phyloP scores from a whole-genome alignment of 2,113 vertebrate genomes.

The Epinephelus cyanopodus region DNA sequence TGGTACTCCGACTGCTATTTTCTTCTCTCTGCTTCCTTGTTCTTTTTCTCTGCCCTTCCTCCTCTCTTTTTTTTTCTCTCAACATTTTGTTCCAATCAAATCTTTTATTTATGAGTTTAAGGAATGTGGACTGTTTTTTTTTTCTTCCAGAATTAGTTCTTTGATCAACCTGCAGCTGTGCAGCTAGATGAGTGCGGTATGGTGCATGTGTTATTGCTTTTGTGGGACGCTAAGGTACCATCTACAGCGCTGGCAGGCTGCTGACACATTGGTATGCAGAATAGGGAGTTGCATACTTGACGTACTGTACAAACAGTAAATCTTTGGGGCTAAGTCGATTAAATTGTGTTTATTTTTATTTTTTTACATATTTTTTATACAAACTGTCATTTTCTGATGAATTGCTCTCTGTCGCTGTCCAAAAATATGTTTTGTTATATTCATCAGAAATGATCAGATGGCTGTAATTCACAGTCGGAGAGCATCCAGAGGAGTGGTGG shows the following conservation, averaged over 20 bases:
- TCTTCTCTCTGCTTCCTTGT: slow-evolving; percentile 31
- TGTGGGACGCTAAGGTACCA: neutral
- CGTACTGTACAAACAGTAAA: slow-evolving; percentile 1
- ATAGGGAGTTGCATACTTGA: neutral
- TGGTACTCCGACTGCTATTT: slow-evolving; percentile 41
- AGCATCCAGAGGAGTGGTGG: slow-evolving; percentile 32
- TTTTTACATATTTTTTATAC: neutral
- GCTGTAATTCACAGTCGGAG: slow-evolving; percentile 54
- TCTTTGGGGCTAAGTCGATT: neutral
- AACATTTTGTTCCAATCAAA: slow-evolving; percentile 47
- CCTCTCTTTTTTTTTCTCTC: slow-evolving; percentile 1
- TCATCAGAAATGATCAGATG: slow-evolving; percentile 42
- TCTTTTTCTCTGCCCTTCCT: slow-evolving; percentile 28
- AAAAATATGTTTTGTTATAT: slow-evolving; percentile 29
- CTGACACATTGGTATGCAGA: slow-evolving; percentile 17
- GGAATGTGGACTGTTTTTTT: slow-evolving; percentile 9
- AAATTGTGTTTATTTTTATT: neutral
- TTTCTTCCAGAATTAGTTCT: slow-evolving; percentile 16
- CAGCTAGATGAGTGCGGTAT: neutral
- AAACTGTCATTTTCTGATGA: slow-evolving; percentile 17
- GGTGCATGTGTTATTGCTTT: slow-evolving; percentile 15
- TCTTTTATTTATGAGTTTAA: slow-evolving; percentile 46
- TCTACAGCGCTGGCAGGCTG: neutral
- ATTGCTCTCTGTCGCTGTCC: slow-evolving; percentile 4
- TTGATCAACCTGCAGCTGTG: slow-evolving; percentile 31